phyloP scores from a whole-genome alignment of 2,888 invertebrate genomes.

The Drosophila mimetica region DNA sequence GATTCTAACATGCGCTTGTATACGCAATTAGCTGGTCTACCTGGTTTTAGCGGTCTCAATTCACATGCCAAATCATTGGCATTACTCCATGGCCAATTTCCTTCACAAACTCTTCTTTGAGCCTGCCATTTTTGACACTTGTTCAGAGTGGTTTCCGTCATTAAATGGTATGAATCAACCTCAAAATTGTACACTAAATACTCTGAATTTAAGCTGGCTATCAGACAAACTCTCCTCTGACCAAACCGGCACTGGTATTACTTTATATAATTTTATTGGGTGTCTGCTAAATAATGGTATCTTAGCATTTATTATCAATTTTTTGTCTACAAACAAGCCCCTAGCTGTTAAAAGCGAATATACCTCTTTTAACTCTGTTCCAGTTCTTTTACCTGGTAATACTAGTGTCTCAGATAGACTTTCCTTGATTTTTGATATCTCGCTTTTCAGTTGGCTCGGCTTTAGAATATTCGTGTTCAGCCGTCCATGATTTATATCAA shows the following conservation, averaged over 20 bases:
- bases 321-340: background rate
- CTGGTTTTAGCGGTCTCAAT: too few species aligned
- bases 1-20: too few species aligned
- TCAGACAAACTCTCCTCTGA: background rate
- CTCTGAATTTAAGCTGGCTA: background rate
- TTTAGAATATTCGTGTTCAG: slow-evolving; percentile 3
- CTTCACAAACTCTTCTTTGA: too few species aligned
- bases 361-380: background rate
- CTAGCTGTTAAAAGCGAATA: background rate
- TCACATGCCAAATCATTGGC: too few species aligned
- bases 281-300: background rate
- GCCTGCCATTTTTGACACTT: too few species aligned
- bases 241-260: slow-evolving; percentile 1
- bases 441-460: background rate
- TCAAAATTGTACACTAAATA: slow-evolving; percentile 4
- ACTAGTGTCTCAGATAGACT: background rate
- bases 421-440: background rate
- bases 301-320: background rate
- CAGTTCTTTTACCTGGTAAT: background rate
- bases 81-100: too few species aligned
- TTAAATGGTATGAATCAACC: background rate
- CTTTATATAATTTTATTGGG: slow-evolving; percentile 1
- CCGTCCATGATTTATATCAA: slow-evolving; percentile 7
- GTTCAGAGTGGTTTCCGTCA: too few species aligned
- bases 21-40: too few species aligned